Conservation (phyloP, 1,140 invertebrate genomes). For the Homalodisca vitripennis region DNA sequence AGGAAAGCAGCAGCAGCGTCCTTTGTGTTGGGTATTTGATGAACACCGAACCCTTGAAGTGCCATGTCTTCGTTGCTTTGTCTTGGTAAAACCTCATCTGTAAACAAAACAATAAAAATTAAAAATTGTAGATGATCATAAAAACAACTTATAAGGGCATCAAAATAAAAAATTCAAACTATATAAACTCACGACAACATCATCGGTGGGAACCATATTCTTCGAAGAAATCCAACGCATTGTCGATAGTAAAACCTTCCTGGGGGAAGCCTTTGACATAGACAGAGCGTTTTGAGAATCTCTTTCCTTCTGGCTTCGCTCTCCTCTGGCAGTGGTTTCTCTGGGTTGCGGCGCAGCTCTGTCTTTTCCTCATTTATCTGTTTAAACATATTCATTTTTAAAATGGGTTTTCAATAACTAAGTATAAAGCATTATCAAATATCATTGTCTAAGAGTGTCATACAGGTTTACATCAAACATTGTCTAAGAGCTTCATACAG, state of each 20-base stretch:
- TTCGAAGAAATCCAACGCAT: slow-evolving; percentile 72
- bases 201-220: slow-evolving; percentile 70
- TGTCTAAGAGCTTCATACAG: too few species aligned
- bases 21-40: slow-evolving; percentile 73
- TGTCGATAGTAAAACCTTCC: slow-evolving; percentile 48
- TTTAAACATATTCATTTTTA: background rate
- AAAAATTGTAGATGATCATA: slow-evolving; percentile 19
- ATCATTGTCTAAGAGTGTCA: too few species aligned
- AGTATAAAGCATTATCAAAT: too few species aligned
- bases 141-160: too few species aligned
- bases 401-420: too few species aligned
- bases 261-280: slow-evolving; percentile 88
- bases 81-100: slow-evolving; percentile 69
- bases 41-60: slow-evolving; percentile 90
- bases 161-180: too few species aligned
- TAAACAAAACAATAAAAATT: slow-evolving; percentile 40
- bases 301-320: slow-evolving; percentile 80
- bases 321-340: slow-evolving; percentile 79
- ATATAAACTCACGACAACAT: slow-evolving; percentile 68
- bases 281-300: slow-evolving; percentile 68
- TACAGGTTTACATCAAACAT: too few species aligned
- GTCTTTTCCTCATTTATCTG: slow-evolving; percentile 72
- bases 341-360: slow-evolving; percentile 76
- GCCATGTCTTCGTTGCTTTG: slow-evolving; percentile 59
- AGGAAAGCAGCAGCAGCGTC: slow-evolving; percentile 71